A percentile compares a stretch with the other conserved stretches of the same genome.
Evolutionary conservation across 2,113 vertebrate genomes (phyloP).

Genomic region (Neodontobutis hainanensis): DNA sequence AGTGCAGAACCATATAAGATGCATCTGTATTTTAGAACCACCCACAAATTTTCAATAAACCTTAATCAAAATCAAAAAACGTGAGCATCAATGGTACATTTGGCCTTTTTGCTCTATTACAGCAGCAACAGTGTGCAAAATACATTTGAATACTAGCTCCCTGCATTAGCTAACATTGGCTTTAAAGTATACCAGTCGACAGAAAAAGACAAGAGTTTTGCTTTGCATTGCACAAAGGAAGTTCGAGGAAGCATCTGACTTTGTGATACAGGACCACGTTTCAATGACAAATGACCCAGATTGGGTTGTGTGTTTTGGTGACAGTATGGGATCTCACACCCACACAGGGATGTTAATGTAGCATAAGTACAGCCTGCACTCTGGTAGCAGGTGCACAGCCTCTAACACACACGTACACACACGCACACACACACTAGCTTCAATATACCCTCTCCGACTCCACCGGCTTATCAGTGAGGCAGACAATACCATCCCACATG

Average conservation of each 20-base stretch:
- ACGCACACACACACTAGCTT: constrained; percentile 2
- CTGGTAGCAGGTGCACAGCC: not conserved
- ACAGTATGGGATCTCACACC: constrained; percentile 25
- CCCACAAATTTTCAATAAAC: not conserved
- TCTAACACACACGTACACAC: constrained; percentile 12
- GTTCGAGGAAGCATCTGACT: not conserved
- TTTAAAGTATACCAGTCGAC: too few relatives aligned
- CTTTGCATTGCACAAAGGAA: too few relatives aligned
- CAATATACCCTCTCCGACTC: constrained; percentile 30
- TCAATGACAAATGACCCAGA: constrained; percentile 36
- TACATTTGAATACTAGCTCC: too few relatives aligned
- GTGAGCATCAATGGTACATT: too few relatives aligned
- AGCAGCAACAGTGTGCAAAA: too few relatives aligned
- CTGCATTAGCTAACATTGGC: too few relatives aligned
- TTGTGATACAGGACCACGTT: constrained; percentile 25
- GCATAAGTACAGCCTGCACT: not conserved
- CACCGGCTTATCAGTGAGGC: constrained; percentile 66
- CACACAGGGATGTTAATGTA: constrained; percentile 23
- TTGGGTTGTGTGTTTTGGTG: constrained; percentile 18
- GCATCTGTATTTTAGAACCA: constrained; percentile 18
- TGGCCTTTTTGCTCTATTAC: too few relatives aligned
- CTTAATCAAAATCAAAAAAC: too few relatives aligned
- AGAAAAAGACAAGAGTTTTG: too few relatives aligned
- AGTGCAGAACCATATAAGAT: constrained; percentile 9
- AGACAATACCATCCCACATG: constrained; percentile 71